Evolutionary conservation across 2,797 vertebrate species (phyloP).

Genomic region (Microcaecilia unicolor): DNA sequence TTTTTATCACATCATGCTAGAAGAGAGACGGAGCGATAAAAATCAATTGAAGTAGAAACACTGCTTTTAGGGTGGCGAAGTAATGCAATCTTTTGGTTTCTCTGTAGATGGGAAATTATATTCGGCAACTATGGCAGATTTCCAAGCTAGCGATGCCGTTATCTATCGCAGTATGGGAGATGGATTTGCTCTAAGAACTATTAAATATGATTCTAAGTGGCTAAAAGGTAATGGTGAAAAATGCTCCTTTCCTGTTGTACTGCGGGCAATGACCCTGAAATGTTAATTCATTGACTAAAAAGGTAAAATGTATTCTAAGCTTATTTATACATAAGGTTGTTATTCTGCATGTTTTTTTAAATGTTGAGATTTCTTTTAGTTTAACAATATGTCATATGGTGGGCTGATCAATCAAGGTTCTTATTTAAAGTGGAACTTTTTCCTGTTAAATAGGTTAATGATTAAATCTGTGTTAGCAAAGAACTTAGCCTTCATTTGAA

Average conservation of each 20-base stretch:
- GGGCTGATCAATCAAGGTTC: slow-evolving; percentile 9
- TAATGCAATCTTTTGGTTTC: slow-evolving; percentile 10
- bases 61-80: no score
- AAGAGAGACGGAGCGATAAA: no score
- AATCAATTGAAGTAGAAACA: no score
- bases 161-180: slow-evolving; percentile 98
- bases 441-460: slow-evolving; percentile 28
- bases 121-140: slow-evolving; percentile 95
- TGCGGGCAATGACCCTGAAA: neutral
- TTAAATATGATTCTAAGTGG: slow-evolving; percentile 99
- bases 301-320: neutral
- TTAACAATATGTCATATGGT: slow-evolving; percentile 6
- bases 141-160: slow-evolving; percentile 93
- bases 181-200: slow-evolving; percentile 91
- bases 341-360: slow-evolving; percentile 15
- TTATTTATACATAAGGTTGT: no score
- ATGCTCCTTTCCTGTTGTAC: slow-evolving; percentile 2
- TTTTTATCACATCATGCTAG: no score
- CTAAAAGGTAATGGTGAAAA: slow-evolving; percentile 79
- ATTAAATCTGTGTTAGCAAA: slow-evolving; percentile 33
- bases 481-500: slow-evolving; percentile 20
- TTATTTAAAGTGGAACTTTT: slow-evolving; percentile 15
- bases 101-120: slow-evolving; percentile 89
- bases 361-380: neutral
- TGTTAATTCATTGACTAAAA: neutral